phyloP scores from a whole-genome alignment of 2,888 invertebrate species.

The Monoplex corrugatus region DNA sequence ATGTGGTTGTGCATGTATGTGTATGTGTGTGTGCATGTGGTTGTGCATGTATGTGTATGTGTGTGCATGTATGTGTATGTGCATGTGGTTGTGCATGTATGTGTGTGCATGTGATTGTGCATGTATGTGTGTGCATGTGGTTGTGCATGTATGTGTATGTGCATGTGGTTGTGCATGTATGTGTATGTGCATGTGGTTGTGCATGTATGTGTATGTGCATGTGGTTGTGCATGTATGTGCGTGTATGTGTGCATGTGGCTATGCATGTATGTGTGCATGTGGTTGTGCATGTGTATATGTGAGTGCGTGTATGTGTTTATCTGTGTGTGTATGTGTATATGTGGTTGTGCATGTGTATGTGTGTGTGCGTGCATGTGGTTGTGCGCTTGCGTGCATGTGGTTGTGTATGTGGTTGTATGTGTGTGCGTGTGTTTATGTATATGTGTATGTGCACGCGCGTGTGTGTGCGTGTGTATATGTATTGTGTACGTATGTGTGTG shows the following conservation, averaged over 20 bases:
- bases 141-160: not conserved
- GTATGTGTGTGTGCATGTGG: not conserved
- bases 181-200: slow-evolving; percentile 4
- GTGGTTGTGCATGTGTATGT: no score
- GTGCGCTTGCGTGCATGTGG: no score
- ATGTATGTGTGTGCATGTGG: not conserved
- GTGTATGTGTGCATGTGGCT: not conserved
- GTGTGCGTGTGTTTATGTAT: no score
- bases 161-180: not conserved
- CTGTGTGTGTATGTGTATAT: no score
- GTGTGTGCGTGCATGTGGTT: no score
- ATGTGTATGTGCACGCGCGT: no score
- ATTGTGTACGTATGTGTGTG: not conserved
- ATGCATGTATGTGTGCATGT: not conserved
- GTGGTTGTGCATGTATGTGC: not conserved
- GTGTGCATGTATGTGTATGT: slow-evolving; percentile 20
- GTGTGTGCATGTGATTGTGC: slow-evolving; percentile 9
- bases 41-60: slow-evolving; percentile 22
- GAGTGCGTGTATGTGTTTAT: no score
- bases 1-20: not conserved
- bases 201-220: not conserved
- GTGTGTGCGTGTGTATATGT: no score
- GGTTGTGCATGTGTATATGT: no score
- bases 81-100: slow-evolving; percentile 3
- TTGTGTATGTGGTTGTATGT: no score